These are phyloP conservation scores for Phengaris arion DNA, from an alignment of 2,888 invertebrate genomes.

Conservation along the genomic window DNA sequence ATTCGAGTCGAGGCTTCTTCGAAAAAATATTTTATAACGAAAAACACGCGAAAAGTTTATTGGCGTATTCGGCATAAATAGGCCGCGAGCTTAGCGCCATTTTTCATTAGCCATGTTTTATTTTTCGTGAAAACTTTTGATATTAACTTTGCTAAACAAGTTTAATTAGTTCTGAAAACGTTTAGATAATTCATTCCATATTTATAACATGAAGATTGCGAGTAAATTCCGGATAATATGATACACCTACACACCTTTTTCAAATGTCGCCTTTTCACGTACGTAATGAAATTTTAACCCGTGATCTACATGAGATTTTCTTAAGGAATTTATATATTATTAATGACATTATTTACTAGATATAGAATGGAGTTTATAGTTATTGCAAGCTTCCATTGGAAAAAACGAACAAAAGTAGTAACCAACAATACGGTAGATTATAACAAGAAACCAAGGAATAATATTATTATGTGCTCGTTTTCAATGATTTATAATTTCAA, in stretches of 20 bases:
- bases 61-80: slow-evolving; percentile 44
- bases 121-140: slow-evolving; percentile 60
- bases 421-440: not conserved
- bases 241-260: not conserved
- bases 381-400: too few relatives aligned
- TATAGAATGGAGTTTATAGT: too few relatives aligned
- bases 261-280: not conserved
- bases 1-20: slow-evolving; percentile 47
- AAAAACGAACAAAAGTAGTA: too few relatives aligned
- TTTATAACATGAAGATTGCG: not conserved
- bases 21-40: slow-evolving; percentile 42
- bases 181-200: slow-evolving; percentile 31
- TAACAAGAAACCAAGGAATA: not conserved
- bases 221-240: slow-evolving; percentile 10
- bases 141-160: slow-evolving; percentile 69
- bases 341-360: too few relatives aligned
- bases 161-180: slow-evolving; percentile 59
- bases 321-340: not conserved
- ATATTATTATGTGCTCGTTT: not conserved
- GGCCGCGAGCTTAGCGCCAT: slow-evolving; percentile 41
- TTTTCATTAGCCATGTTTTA: slow-evolving; percentile 44
- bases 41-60: slow-evolving; percentile 46
- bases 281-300: slow-evolving; percentile 4
- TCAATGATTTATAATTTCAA: not conserved
- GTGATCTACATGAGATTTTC: not conserved